Conservation (phyloP, 2,888 invertebrate genomes). For the Erpobdella octoculata region DNA sequence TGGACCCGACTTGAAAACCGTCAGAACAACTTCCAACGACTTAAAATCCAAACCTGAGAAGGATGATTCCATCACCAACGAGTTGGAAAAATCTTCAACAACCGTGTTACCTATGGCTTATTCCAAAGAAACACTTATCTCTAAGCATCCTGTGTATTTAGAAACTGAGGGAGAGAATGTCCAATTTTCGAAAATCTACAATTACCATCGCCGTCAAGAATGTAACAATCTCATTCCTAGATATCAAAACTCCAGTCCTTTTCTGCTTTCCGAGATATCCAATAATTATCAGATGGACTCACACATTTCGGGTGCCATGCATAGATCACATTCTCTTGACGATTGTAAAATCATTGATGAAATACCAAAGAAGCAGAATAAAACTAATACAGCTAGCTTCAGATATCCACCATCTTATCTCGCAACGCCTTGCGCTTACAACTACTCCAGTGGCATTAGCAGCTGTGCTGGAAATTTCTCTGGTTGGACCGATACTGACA, state of each 20-base stretch:
- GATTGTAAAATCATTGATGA: background rate
- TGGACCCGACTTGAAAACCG: background rate
- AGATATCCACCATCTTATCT: background rate
- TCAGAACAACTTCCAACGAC: background rate
- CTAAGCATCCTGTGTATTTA: background rate
- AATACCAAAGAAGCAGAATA: background rate
- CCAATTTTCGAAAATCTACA: no score
- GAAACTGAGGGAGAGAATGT: background rate
- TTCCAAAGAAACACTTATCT: background rate
- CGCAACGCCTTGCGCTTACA: background rate
- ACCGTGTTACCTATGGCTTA: background rate
- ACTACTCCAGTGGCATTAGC: background rate
- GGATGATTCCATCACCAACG: background rate
- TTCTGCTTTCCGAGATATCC: no score
- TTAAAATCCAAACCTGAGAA: background rate
- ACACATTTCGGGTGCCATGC: no score
- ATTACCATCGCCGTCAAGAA: no score
- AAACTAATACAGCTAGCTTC: background rate
- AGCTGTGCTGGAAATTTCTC: background rate
- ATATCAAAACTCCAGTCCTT: no score
- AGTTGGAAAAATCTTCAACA: background rate
- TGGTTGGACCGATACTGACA: background rate
- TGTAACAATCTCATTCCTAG: no score
- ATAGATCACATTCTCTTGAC: conserved; percentile 1
- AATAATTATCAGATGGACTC: no score